Base-by-base conservation (phyloP, 1,140 invertebrate genomes). In the Drosophila rhopaloa region DNA sequence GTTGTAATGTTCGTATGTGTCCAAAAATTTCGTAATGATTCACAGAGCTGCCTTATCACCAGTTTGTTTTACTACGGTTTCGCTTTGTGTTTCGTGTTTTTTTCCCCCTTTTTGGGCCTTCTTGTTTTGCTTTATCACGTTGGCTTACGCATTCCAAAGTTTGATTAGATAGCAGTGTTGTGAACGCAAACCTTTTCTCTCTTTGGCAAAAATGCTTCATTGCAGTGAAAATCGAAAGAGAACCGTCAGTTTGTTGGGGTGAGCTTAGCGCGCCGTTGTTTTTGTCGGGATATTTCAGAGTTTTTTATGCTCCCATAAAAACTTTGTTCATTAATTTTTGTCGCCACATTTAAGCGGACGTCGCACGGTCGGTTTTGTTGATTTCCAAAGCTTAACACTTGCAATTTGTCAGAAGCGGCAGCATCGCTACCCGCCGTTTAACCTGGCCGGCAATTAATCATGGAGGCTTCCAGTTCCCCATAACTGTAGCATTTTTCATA, bases 241-340 rank as follows among this genome's bases (percentile, higher is more conserved):
- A 43, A 19, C 1, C 7, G 44, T 16, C 75, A 32, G 40, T 54
- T 35, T 13, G 29, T n/a, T 4, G 47, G 27, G 24, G 35, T 19
- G n/a, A 50, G 55, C 35, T 55, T 76, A 35, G 46, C 48, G 46
- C 40, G 24, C 13, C 9, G 13, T 75, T 47, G 63, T 37, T 44
- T 19, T 19, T 19, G 43, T 61, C 13, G n/a, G 29, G 32, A 66
- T 62, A 72, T 65, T 74, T 79, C 60, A 47, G 43, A 40, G 46
- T 51, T 59, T 70, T 79, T 76, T 80, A 55, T 51, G 60, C 32
- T 48, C 46, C 37, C 60, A 65, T 76, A 72, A 80, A 85, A 91
- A 91, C 68, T 81, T 91, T 89, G 76, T 91, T 91, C 90, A 91
- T 91, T 91, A 81, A 90, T 91, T 90, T 86, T 68, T 76, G 75